Evolutionary conservation across 2,888 invertebrate species (phyloP).

Genomic region (Liposcelis brunnea): DNA sequence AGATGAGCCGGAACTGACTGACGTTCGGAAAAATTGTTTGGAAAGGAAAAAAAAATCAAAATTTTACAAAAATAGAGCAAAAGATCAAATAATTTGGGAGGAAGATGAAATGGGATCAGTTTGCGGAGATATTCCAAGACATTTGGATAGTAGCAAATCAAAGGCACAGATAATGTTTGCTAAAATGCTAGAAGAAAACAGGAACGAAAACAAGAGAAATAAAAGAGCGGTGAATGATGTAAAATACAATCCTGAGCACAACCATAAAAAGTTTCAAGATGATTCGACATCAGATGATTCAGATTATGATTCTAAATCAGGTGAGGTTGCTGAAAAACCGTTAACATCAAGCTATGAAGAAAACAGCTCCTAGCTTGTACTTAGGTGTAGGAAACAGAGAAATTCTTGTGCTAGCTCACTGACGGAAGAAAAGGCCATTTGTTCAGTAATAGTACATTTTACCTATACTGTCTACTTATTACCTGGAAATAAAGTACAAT

Average conservation of each 20-base stretch:
- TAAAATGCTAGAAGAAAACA: not conserved
- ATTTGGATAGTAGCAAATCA: not conserved
- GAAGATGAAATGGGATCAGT: not conserved
- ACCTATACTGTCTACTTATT: too few relatives aligned
- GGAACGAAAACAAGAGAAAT: not conserved
- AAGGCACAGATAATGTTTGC: slow-evolving; percentile 3
- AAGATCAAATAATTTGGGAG: slow-evolving; percentile 5
- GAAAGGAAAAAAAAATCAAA: not conserved
- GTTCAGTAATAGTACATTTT: too few relatives aligned
- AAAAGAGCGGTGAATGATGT: not conserved
- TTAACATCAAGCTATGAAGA: slow-evolving; percentile 3
- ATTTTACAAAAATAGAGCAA: not conserved
- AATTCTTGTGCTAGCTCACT: too few relatives aligned
- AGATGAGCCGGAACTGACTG: too few relatives aligned
- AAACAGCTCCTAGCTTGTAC: not conserved
- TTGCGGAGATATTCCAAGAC: too few relatives aligned
- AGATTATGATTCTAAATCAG: too few relatives aligned
- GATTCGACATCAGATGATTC: not conserved
- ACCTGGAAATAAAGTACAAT: too few relatives aligned
- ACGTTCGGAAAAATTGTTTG: not conserved
- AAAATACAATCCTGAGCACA: too few relatives aligned
- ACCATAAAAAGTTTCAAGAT: not conserved
- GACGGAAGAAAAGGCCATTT: too few relatives aligned
- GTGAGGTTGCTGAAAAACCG: not conserved
- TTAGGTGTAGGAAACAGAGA: too few relatives aligned